Base-by-base conservation (phyloP, 2,888 invertebrate species). In the Agrypnus murinus region DNA sequence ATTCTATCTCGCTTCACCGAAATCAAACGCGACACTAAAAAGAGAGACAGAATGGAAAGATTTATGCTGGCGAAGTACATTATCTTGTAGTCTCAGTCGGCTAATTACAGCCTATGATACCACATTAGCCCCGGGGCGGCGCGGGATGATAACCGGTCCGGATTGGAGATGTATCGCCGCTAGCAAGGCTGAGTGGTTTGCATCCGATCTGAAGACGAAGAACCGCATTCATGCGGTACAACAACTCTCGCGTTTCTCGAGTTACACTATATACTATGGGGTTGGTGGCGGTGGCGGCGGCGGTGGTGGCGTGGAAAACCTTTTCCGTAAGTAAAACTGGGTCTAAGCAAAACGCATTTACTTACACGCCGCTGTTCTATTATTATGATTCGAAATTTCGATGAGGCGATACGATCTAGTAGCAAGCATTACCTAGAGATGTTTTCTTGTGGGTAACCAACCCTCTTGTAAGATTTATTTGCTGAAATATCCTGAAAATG, bases 21-120 rank as follows among this genome's bases (percentile, higher is more conserved):
- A 25, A 65, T 65, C 60, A 72, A 67, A 65, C 58, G 72, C 69
- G 69, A 69, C 69, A 69, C 65, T 46, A 69, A 72, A 72, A 72
- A 72, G 72, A 72, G 72, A 79, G 80, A 78, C 77, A 72, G 80
- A 80, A 80, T 75, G 77, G 81, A 85, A 86, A 87, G 86, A 87
- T 87, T 87, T 86, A 86, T 85, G 84, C 85, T 81, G 83, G 84
- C 82, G 85, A 86, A 87, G 87, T 87, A 87, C 86, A 87, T 87
- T 87, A 87, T 87, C 87, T 87, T 87, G 87, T 87, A 87, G 86
- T 86, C 86, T 86, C 85, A 86, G 86, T 85, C 86, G 86, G 85
- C 87, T 87, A 87, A 87, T 87, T 87, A 87, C 86, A 81, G 86
- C 85, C 86, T 86, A 87, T 86, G 86, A 87, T 86, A 86, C 86